phyloP scores from a whole-genome alignment of 2,888 invertebrate species.

The Drosophila nigritarsus region DNA sequence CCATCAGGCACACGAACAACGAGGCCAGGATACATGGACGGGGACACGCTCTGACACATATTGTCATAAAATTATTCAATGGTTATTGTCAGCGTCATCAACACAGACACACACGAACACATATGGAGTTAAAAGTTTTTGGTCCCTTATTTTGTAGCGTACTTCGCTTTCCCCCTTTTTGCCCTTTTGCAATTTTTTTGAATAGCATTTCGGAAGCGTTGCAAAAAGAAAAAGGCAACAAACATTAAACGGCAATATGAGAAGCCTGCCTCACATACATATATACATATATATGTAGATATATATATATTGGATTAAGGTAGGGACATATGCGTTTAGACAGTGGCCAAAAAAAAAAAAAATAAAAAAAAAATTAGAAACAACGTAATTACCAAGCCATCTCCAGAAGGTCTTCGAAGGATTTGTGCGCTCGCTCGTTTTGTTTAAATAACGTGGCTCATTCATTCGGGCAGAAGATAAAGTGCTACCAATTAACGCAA shows the following conservation, averaged over 20 bases:
- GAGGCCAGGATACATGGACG: conserved; percentile 27
- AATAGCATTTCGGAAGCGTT: conserved; percentile 73
- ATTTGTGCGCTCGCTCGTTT: conserved; percentile 52
- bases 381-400: conserved; percentile 68
- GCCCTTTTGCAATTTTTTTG: conserved; percentile 75
- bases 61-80: conserved; percentile 82
- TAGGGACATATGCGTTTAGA: conserved; percentile 49
- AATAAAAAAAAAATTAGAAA: conserved; percentile 2
- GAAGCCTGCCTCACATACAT: conserved; percentile 52
- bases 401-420: conserved; percentile 43
- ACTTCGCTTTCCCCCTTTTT: conserved; percentile 24
- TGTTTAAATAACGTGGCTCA: conserved; percentile 77
- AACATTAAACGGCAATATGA: conserved; percentile 76
- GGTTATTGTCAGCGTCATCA: conserved; percentile 71
- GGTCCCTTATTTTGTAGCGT: conserved; percentile 61
- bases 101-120: conserved; percentile 15
- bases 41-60: conserved; percentile 75
- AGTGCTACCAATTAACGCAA: conserved; percentile 82
- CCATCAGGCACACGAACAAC: conserved; percentile 41
- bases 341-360: conserved; percentile 32
- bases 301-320: conserved; percentile 65
- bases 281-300: neutral
- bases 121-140: conserved; percentile 65
- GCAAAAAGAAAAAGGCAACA: conserved; percentile 67
- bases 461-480: conserved; percentile 77